phyloP scores from a whole-genome alignment of 2,888 invertebrate species.

The Sarcophaga caerulescens region DNA sequence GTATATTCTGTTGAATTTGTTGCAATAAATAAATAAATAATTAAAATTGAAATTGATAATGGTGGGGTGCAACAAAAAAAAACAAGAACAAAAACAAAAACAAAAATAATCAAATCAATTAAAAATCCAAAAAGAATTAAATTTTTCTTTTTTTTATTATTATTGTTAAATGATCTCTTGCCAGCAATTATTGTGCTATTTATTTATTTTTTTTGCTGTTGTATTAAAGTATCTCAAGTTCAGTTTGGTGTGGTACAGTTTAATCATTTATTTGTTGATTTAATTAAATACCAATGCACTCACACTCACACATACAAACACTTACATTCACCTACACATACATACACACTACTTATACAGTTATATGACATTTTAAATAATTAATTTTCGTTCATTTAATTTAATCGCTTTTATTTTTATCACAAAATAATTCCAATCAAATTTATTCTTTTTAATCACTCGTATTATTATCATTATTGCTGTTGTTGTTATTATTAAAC shows the following conservation, averaged over 20 bases:
- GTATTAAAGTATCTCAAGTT: no score
- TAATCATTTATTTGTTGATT: constrained; percentile 34
- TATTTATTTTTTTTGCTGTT: background rate
- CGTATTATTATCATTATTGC: no score
- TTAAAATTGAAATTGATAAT: no score
- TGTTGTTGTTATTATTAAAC: background rate
- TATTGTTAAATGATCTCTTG: constrained; percentile 53
- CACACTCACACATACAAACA: background rate
- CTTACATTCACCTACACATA: background rate
- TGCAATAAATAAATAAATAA: background rate
- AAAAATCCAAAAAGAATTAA: constrained; percentile 8
- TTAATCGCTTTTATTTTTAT: no score
- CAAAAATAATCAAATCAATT: constrained; percentile 8
- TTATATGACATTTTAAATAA: constrained; percentile 12
- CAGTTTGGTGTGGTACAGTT: background rate
- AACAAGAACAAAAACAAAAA: no score
- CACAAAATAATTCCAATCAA: constrained; percentile 3
- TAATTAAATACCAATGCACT: constrained; percentile 26
- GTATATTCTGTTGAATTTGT: background rate
- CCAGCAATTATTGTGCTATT: constrained; percentile 34
- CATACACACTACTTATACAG: background rate
- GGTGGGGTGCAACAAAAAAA: no score
- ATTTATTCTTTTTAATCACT: background rate
- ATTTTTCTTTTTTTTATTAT: constrained; percentile 17
- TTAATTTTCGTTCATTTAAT: constrained; percentile 15